Evolutionary conservation across 2,113 vertebrate species (phyloP), one percentile per base, ranked within the genome.

Genomic region (Cyprinodon variegatus): DNA sequence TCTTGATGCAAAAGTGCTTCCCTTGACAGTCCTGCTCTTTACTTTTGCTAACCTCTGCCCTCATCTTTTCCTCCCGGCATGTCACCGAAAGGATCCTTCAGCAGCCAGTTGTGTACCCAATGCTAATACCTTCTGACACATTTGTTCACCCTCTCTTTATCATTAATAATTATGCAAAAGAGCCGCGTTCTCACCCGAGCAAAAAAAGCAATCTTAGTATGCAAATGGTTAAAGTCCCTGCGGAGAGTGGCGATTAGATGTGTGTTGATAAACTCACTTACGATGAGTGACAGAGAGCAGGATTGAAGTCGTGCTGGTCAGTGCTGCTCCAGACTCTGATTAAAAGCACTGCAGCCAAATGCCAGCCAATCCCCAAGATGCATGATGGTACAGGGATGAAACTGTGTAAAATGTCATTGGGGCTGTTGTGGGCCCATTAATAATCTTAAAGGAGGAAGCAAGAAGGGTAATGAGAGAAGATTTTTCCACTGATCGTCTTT

Each of bases 231-330:
- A 94, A 92, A 93, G 93, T 93, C 93, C 96, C 95, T 76, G 94
- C 2, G 89, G 96, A 95, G 96, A 81, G 90, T 88, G 91, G 92
- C 2, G 87, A 92, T 95, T 95, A 94, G 79, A 72, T 94, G 79
- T 82, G 85, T 96, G 96, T 95, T 95, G 96, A 96, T 97, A 96
- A 96, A 96, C 95, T 96, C 94, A 88, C 94, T 96, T 94, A 93
- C 43, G 87, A 91, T 96, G 96, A 97, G 93, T 96, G 97, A 96
- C 97, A 95, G 95, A 90, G 90, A 89, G 94, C 94, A 91, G 93
- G 91, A 95, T 93, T 94, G 93, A 94, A 96, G 96, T 95, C 94
- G 70, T 78, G 70, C 77, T 65, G 95, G 96, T 96, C 95, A 94
- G 69, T 77, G 83, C 87, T 65, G 67, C 84, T 80, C 89, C 93